Conservation (phyloP, 2,888 invertebrate genomes). For the Apodemia duryi region DNA sequence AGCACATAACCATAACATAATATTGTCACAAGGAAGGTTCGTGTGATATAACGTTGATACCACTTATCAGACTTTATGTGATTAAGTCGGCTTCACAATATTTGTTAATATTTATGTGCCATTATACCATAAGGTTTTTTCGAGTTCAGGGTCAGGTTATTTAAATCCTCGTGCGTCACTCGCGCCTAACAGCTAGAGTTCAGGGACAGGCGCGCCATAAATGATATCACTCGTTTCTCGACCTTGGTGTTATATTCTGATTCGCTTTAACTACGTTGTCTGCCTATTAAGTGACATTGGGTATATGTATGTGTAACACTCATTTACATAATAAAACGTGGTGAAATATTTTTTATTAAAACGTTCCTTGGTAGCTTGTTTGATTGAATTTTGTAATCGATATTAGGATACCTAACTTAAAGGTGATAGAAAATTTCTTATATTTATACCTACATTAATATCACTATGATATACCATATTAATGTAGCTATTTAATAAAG, state of each 20-base stretch:
- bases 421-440: too few species aligned
- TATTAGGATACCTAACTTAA: neutral
- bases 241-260: conserved; percentile 73
- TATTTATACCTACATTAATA: too few species aligned
- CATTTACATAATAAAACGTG: conserved; percentile 5
- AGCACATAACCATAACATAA: neutral
- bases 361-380: neutral
- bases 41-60: conserved; percentile 1
- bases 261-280: conserved; percentile 67
- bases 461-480: too few species aligned
- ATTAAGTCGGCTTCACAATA: neutral
- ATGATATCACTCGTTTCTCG: conserved; percentile 67
- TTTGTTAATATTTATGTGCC: conserved; percentile 22
- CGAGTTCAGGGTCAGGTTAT: conserved; percentile 40
- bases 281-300: conserved; percentile 55
- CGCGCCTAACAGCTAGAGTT: conserved; percentile 55
- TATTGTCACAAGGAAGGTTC: neutral
- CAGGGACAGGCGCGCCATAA: conserved; percentile 71
- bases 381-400: neutral
- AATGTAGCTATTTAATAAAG: too few species aligned
- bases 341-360: neutral
- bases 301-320: conserved; percentile 31
- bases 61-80: neutral
- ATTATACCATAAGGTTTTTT: conserved; percentile 53
- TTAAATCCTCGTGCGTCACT: conserved; percentile 68